Base-by-base conservation (phyloP, 1,140 invertebrate genomes). In the Akabosia matsudoensis region DNA sequence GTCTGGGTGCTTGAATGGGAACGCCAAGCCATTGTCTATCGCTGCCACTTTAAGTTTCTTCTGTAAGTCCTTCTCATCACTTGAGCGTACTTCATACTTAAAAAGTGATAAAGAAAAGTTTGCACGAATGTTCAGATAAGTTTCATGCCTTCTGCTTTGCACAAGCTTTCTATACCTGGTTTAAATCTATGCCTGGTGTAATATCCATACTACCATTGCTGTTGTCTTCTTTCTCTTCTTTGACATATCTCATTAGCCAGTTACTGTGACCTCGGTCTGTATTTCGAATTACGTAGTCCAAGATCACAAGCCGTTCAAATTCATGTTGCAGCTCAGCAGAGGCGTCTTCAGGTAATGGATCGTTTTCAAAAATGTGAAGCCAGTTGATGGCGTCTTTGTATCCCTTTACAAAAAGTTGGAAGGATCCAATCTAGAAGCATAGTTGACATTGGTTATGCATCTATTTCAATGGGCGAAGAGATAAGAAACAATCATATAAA, bases 191-290 rank as follows among this genome's bases (percentile, higher is more conserved):
- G 18, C 4, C 51, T 26, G 33, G 34, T 51, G 24, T 31, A 33
- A 51, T 28, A 75, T 33, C 30, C 1, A 33, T 70, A 22, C 7
- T 37, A 31, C 3, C 52, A 73, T 34, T 33, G 54, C n/a, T 64
- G 33, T 64, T 74, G 74, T 61, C 24, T 14, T 33, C 81, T 16
- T 22, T 24, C 75, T 88, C 86, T 33, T 92, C 90, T 81, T 90
- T 89, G 73, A 94, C 91, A 84, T 97, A 98, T 84, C 93, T 94
- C 75, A 99, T 97, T 33, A 99, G 86, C 98, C 98, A 99, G 87
- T 99, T 99, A 87, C 99, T 97, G 86, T 99, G 99, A 64, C 97
- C 97, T 83, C 98, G 89, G 88, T 99, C 98, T 52, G 98, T 99
- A 86, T 99, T 99, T 80, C 98, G 89, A 82, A 99, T 99, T 73